Evolutionary conservation across 2,888 invertebrate species (phyloP).

Genomic region (Caenorhabditis auriculariae): DNA sequence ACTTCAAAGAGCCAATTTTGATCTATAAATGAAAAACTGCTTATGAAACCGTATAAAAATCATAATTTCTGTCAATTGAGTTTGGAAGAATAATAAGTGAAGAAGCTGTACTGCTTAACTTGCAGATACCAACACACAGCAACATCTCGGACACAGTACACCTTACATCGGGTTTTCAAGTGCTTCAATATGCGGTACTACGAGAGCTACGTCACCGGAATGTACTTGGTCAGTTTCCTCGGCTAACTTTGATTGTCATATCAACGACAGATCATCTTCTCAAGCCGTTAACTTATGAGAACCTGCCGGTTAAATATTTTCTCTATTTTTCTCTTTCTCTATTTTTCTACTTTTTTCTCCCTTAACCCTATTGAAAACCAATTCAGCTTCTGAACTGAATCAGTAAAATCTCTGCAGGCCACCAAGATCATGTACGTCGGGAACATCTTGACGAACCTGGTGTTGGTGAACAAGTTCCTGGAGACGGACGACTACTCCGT

Average conservation of each 20-base stretch:
- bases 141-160: slow-evolving; percentile 61
- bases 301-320: no score
- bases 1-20: no score
- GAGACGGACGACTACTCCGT: slow-evolving; percentile 62
- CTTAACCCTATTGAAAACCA: neutral
- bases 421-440: slow-evolving; percentile 62
- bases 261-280: no score
- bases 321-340: neutral
- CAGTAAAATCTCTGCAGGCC: slow-evolving; percentile 36
- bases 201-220: slow-evolving; percentile 63
- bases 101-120: no score
- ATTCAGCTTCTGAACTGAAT: neutral
- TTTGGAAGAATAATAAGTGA: no score
- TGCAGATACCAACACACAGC: slow-evolving; percentile 62
- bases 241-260: no score
- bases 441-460: slow-evolving; percentile 59
- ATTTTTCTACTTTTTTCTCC: neutral
- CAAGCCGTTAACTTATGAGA: no score
- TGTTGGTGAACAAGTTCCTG: slow-evolving; percentile 62
- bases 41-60: no score
- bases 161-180: slow-evolving; percentile 62
- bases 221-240: slow-evolving; percentile 60
- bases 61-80: no score
- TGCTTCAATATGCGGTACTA: slow-evolving; percentile 63
- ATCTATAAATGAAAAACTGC: no score